Percentiles rank a stretch among this genome's conserved stretches.
These are phyloP conservation scores for Desmophyllum pertusum DNA, from an alignment of 92 coral and sea anemone genomes.

Conservation along the genomic window DNA sequence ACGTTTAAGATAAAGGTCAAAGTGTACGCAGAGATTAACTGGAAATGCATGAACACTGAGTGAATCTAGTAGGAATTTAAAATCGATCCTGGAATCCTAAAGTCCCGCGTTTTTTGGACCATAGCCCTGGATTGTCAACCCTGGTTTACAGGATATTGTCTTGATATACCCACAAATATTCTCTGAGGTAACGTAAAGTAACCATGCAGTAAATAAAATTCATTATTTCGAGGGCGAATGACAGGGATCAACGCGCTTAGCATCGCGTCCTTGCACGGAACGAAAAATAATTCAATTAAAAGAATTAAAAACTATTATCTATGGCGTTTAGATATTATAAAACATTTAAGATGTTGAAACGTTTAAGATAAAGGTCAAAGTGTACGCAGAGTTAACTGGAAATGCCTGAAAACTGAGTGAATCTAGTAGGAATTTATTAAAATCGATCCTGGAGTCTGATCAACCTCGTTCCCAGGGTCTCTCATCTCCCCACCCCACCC, in stretches of 20 bases:
- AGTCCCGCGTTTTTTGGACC: too few species aligned
- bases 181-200: neutral
- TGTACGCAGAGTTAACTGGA: neutral
- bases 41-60: neutral
- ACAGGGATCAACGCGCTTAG: neutral
- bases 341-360: too few species aligned
- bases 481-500: too few species aligned
- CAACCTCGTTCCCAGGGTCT: too few species aligned
- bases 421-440: neutral
- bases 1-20: neutral
- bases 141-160: too few species aligned
- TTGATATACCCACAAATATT: neutral
- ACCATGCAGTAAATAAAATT: neutral
- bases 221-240: neutral
- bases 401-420: neutral
- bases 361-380: neutral
- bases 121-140: too few species aligned
- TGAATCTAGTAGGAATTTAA: neutral
- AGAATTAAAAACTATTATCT: neutral
- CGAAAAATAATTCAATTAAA: constrained; percentile 6
- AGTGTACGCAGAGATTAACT: neutral
- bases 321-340: neutral
- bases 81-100: neutral
- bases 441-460: neutral
- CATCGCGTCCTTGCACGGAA: neutral